Base-by-base conservation (phyloP, 1,140 invertebrate species). In the Hormaphis cornu region DNA sequence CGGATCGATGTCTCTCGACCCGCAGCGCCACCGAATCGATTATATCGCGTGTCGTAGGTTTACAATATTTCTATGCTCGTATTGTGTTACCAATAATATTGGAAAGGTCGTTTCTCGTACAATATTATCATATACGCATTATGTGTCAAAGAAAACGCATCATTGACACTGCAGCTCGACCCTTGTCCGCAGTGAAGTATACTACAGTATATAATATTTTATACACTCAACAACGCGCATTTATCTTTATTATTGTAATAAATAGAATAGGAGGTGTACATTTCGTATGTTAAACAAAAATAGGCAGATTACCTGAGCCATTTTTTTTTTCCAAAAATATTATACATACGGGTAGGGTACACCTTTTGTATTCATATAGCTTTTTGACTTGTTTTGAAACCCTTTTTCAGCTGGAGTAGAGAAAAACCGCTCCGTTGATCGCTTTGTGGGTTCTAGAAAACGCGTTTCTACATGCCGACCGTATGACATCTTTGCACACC, bases 1-100 rank as follows among this genome's bases (percentile, higher is more conserved):
- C 54, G 54, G 54, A 58, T 58, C 54, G 24, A 58, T n/a, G n/a
- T n/a, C n/a, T n/a, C n/a, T n/a, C n/a, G 12, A 30, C 54, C 37
- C 26, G 10, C 12, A 8, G 22, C 22, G 46, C 46, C 46, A 16
- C 33, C 7, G 22, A 18, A 24, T n/a, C 24, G 8, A 8, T 24
- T 26, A 14, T 58, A 35, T 58, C 33, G n/a, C n/a, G n/a, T n/a
- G n/a, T n/a, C n/a, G n/a, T n/a, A n/a, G n/a, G n/a, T n/a, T n/a
- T n/a, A n/a, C n/a, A n/a, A n/a, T n/a, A n/a, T n/a, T n/a, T n/a
- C n/a, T n/a, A n/a, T n/a, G n/a, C n/a, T n/a, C n/a, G n/a, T n/a
- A n/a, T n/a, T n/a, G n/a, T n/a, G n/a, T n/a, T n/a, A n/a, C n/a
- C n/a, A n/a, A n/a, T n/a, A n/a, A n/a, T n/a, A n/a, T n/a, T n/a